These are phyloP conservation scores for Tetranychus truncatus DNA, from an alignment of 2,888 invertebrate species.

Conservation along the genomic window DNA sequence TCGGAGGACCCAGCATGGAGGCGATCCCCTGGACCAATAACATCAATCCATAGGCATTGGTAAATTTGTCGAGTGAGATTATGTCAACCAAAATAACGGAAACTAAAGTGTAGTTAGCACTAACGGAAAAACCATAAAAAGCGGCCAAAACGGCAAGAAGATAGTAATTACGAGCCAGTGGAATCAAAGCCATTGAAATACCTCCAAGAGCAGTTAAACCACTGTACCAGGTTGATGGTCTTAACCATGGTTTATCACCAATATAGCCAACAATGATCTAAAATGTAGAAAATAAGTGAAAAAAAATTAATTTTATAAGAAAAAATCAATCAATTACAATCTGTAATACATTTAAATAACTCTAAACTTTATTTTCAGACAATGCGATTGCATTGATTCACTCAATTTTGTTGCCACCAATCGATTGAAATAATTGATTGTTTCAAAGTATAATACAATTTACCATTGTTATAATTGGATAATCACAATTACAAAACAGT, in stretches of 20 bases:
- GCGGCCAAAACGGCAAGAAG: conserved; percentile 45
- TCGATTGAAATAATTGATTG: no score
- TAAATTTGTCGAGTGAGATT: conserved; percentile 71
- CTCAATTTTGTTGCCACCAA: no score
- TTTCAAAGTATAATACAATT: no score
- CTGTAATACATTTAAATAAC: background rate
- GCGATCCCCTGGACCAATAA: conserved; percentile 73
- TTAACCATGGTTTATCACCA: conserved; percentile 65
- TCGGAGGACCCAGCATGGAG: conserved; percentile 69
- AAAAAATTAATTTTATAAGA: background rate
- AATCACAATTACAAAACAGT: no score
- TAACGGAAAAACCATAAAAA: conserved; percentile 71
- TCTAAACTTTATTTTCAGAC: no score
- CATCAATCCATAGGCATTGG: conserved; percentile 71
- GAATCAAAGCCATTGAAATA: conserved; percentile 41
- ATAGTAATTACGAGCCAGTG: conserved; percentile 41
- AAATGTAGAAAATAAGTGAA: background rate
- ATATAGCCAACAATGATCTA: conserved; percentile 66
- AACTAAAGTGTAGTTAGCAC: conserved; percentile 76
- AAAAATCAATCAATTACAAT: background rate
- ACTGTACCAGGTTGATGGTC: conserved; percentile 63
- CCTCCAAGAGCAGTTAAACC: conserved; percentile 44
- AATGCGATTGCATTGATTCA: no score
- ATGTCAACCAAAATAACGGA: conserved; percentile 74
- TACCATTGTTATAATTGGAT: no score